These are phyloP conservation scores for Phymanthus crucifer DNA, from an alignment of 92 coral and sea anemone genomes.

Conservation along the genomic window DNA sequence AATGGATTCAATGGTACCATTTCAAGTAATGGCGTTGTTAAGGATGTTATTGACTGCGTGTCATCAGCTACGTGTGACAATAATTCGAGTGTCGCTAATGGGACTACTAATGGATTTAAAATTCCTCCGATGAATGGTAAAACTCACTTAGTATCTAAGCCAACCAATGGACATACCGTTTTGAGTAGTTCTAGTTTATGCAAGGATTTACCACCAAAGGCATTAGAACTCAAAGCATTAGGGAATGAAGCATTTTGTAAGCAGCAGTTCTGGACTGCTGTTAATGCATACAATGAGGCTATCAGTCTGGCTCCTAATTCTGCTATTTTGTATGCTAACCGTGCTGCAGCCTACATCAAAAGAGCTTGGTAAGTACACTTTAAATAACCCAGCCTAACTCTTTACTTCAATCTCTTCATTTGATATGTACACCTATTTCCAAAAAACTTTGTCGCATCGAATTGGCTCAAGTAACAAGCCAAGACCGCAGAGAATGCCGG, in stretches of 20 bases:
- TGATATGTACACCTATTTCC: too few species aligned
- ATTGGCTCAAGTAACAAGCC: too few species aligned
- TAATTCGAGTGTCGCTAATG: conserved; percentile 39
- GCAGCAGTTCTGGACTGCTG: conserved; percentile 95
- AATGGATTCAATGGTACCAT: conserved; percentile 57
- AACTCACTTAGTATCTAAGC: conserved; percentile 44
- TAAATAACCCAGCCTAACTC: too few species aligned
- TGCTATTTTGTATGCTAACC: conserved; percentile 89
- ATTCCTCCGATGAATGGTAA: conserved; percentile 65
- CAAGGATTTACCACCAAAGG: conserved; percentile 71
- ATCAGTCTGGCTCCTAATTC: conserved; percentile 76
- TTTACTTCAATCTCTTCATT: too few species aligned
- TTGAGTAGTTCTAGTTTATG: conserved; percentile 14
- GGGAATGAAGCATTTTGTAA: conserved; percentile 95
- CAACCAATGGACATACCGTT: conserved; percentile 29
- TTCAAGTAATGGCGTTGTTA: conserved; percentile 70
- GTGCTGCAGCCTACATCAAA: conserved; percentile 96
- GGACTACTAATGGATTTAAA: conserved; percentile 85
- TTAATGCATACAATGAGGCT: conserved; percentile 92
- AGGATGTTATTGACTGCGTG: conserved; percentile 50
- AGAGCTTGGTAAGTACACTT: conserved; percentile 83
- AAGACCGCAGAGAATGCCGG: too few species aligned
- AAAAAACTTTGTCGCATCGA: too few species aligned
- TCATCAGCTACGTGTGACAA: conserved; percentile 22
- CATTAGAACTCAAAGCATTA: conserved; percentile 68